Evolutionary conservation across 2,113 vertebrate species (phyloP), one percentile per base, ranked within the genome.

Genomic region (Brienomyrus brachyistius): DNA sequence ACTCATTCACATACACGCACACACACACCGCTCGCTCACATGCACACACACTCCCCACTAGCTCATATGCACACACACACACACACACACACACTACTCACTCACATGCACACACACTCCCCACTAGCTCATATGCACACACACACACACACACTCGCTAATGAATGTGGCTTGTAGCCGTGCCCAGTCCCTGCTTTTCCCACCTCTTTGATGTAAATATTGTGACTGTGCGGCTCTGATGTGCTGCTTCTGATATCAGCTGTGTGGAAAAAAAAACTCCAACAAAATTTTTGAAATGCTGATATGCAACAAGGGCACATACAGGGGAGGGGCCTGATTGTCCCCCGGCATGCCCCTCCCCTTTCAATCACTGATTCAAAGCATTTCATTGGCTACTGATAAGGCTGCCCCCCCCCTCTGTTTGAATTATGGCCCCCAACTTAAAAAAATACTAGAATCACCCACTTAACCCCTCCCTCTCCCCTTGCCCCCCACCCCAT

Each of bases 391-490:
- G n/a, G 62, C 27, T 13, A 70, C n/a, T 70, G 62, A 31, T 70
- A 31, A 31, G n/a, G n/a, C 31, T 27, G 62, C 3, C 62, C 9
- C 56, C 9, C 56, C 59, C 23, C 56, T n/a, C 56, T 62, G 21
- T 62, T 27, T 62, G 59, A 62, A 62, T 62, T 27, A 62, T n/a
- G 7, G 8, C 59, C 56, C 59, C 59, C 59, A 62, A 8, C 59
- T 62, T 62, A n/a, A 8, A 62, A 23, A n/a, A 62, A 62, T 27
- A 8, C 23, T 62, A 62, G 23, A 62, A 62, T 62, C 7, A 90
- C 92, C 94, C 91, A 92, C 94, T 93, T 93, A 93, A 94, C 95
- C 92, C 92, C 91, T 66, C 90, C 92, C 93, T 91, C 95, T 94
- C 92, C 91, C 77, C 1, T 10, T 74, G 70, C 23, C 52, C 11